Evolutionary conservation across 2,113 vertebrate species (phyloP), one percentile per base, ranked within the genome.

Genomic region (Dipodomys stephensi): DNA sequence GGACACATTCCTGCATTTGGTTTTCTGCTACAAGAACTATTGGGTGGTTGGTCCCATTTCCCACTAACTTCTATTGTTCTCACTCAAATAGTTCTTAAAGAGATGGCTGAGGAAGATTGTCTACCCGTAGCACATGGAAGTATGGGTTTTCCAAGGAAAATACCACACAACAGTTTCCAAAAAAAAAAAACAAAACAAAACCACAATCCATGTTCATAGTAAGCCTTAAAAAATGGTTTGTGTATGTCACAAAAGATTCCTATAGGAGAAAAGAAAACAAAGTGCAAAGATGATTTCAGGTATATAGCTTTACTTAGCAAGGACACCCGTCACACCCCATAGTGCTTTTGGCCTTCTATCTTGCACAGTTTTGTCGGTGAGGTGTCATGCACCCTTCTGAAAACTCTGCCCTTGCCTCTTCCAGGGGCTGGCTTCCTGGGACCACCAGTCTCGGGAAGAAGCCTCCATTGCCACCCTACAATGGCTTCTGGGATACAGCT

Each of bases 81-180:
- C 90, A 67, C 20, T 84, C 22, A 81, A 44, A 84, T 87, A 6
- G 35, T 86, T 7, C 80, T 65, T 35, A 16, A 73, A 68, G 73
- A 86, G 84, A 83, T 44, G 93, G 30, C 39, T 32, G 28, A 60
- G 85, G 53, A 74, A 39, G 39, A 62, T 39, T n/a, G 18, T 83
- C 62, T 80, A 96, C 80, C 74, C 92, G 49, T 35, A 94, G 0
- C 0, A 87, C 46, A 90, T 4, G 22, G 78, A 95, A 96, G 60
- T 79, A 86, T 4, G 93, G 67, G 53, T 96, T 94, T 84, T 87
- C 64, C 32, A 96, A 95, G 88, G 73, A 94, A 95, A 76, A 95
- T 65, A n/a, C n/a, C 72, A 83, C 28, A 39, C 22, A 68, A 86
- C 27, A 35, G 28, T 30, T 74, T 72, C 67, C 19, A 25, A 72